These are phyloP conservation scores for Pelobates fuscus DNA, from an alignment of 2,113 vertebrate genomes.

Conservation along the genomic window DNA sequence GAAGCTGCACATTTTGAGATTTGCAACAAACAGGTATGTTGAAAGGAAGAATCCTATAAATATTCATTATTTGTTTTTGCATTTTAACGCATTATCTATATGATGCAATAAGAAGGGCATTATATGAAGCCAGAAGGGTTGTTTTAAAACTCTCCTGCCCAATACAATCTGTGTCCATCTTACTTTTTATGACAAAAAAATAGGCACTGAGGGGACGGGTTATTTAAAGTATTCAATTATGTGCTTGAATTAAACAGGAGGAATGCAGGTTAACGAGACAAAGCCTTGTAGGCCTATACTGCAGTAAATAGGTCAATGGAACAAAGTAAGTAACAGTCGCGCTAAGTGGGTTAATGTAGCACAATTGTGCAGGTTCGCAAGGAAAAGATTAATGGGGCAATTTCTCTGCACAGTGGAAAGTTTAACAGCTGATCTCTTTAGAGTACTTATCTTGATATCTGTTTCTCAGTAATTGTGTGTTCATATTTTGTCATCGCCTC, in stretches of 20 bases:
- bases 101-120: too few relatives aligned
- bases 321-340: constrained; percentile 21
- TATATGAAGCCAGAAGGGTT: too few relatives aligned
- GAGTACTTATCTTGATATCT: constrained; percentile 10
- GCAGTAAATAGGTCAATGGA: constrained; percentile 36
- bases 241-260: constrained; percentile 2
- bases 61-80: too few relatives aligned
- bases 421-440: constrained; percentile 34
- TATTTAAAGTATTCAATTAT: not conserved
- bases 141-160: too few relatives aligned
- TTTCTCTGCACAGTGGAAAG: constrained; percentile 10
- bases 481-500: not conserved
- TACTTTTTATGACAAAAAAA: too few relatives aligned
- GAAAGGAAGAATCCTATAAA: too few relatives aligned
- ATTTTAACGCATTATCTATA: too few relatives aligned
- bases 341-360: constrained; percentile 42
- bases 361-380: constrained; percentile 25
- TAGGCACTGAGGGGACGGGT: not conserved
- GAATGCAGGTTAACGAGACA: constrained; percentile 25
- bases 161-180: too few relatives aligned
- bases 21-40: too few relatives aligned
- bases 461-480: not conserved
- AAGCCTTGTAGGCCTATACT: constrained; percentile 11
- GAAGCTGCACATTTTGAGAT: too few relatives aligned
- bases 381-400: constrained; percentile 28